Evolutionary conservation across 2,797 vertebrate species (phyloP), one percentile per base, ranked within the genome.

Genomic region (Chromobotia macracanthus): DNA sequence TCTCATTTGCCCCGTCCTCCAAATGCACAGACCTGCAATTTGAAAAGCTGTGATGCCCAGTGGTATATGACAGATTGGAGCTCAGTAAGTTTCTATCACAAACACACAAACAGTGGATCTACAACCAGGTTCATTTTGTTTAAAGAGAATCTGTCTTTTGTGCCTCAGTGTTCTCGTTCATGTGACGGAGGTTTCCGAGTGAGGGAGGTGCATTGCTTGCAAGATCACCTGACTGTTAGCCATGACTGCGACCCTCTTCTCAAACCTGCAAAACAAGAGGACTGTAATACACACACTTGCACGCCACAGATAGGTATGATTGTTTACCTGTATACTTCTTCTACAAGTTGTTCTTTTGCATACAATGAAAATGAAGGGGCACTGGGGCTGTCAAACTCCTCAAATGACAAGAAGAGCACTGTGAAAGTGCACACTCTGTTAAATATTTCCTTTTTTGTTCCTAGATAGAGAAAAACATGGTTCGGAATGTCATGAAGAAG

Each of bases 61-160:
- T 94, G 93, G 93, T 93, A 90, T 15, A 83, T 91, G 81, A 93
- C 93, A 9, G 93, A 91, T 21, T 93, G 93, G 93, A 94, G 93
- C 46, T 67, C 78, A 28, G 93, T 94, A 82, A 88, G 93, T 89
- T 64, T 28, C 28, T 23, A 25, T 12, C 0, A 75, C 41, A 35
- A 0, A 75, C 55, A 41, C 77, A 50, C 4, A 16, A 72, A 65
- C 44, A 16, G 13, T 10, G 15, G 9, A 19, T 21, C 25, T 38
- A 44, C 2, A 21, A 19, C 5, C 3, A 25, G 31, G 10, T 15
- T 7, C 0, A 18, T 8, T 41, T 64, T 19, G 12, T 75, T 44
- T 58, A 23, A 55, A 13, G 8, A 35, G 10, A 28, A 15, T 21
- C 41, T 51, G 10, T 67, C 0, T 31, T 23, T 41, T 19, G 16